Conservation (phyloP, 2,888 invertebrate species). For the Dynastes hyllus region DNA sequence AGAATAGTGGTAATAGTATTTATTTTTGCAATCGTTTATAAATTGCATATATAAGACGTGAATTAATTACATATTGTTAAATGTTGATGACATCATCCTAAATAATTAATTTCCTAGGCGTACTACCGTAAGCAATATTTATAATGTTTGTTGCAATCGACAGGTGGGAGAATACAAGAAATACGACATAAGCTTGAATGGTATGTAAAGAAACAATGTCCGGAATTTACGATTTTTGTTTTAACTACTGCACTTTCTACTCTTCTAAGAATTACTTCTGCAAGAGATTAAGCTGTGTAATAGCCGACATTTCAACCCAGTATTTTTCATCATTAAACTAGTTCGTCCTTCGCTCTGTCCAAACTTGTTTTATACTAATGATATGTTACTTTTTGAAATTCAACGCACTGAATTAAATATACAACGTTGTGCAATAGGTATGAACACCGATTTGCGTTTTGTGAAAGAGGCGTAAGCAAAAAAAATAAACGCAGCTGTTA, state of each 20-base stretch:
- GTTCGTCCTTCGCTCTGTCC: no score
- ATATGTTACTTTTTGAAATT: no score
- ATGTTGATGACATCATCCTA: no score
- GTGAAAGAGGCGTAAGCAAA: no score
- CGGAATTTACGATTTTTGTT: neutral
- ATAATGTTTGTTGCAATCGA: neutral
- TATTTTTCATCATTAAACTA: no score
- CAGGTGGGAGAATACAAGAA: neutral
- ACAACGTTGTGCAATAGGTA: no score
- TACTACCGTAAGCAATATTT: neutral
- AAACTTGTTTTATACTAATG: neutral
- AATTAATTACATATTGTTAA: slow-evolving; percentile 9
- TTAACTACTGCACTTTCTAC: slow-evolving; percentile 5
- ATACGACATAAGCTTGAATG: neutral
- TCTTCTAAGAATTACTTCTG: neutral
- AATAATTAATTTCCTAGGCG: neutral
- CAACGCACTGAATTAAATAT: no score
- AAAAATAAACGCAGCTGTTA: no score
- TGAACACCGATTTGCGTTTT: no score
- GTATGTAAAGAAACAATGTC: neutral
- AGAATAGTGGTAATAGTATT: neutral
- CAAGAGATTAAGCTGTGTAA: no score
- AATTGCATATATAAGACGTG: no score
- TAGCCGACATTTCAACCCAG: no score
- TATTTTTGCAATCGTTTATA: neutral